Conservation (phyloP, 2,888 invertebrate genomes). For the Thera britannica region DNA sequence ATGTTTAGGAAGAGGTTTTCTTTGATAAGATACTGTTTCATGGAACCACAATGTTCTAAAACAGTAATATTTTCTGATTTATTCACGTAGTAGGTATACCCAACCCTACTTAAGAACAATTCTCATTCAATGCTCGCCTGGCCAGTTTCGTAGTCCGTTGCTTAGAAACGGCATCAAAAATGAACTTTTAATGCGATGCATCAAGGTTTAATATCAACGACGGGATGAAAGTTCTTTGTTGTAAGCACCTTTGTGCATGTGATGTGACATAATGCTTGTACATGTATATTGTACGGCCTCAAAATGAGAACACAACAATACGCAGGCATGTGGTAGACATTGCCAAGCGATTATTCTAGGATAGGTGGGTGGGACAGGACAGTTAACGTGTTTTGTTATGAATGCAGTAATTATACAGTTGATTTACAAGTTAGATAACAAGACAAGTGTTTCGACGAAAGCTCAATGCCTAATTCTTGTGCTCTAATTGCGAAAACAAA, state of each 20-base stretch:
- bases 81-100: constrained; percentile 4
- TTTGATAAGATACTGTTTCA: not conserved
- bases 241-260: constrained; percentile 36
- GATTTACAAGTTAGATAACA: constrained; percentile 28
- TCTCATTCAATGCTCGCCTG: constrained; percentile 13
- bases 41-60: not conserved
- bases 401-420: constrained; percentile 30
- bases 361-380: constrained; percentile 46
- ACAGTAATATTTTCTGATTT: not conserved
- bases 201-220: constrained; percentile 23
- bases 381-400: constrained; percentile 41
- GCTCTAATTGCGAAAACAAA: not conserved
- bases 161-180: constrained; percentile 9
- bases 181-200: constrained; percentile 20
- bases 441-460: constrained; percentile 19
- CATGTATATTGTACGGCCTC: constrained; percentile 36
- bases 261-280: constrained; percentile 38
- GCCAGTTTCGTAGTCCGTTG: not conserved
- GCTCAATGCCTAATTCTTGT: not conserved
- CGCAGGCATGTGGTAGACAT: constrained; percentile 46
- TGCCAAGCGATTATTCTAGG: constrained; percentile 53
- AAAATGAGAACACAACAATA: constrained; percentile 46
- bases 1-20: not conserved
- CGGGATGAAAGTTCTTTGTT: constrained; percentile 29
- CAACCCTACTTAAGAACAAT: constrained; percentile 12